Evolutionary conservation across 2,888 invertebrate genomes (phyloP).

Genomic region (Lithophane semibrunnea): DNA sequence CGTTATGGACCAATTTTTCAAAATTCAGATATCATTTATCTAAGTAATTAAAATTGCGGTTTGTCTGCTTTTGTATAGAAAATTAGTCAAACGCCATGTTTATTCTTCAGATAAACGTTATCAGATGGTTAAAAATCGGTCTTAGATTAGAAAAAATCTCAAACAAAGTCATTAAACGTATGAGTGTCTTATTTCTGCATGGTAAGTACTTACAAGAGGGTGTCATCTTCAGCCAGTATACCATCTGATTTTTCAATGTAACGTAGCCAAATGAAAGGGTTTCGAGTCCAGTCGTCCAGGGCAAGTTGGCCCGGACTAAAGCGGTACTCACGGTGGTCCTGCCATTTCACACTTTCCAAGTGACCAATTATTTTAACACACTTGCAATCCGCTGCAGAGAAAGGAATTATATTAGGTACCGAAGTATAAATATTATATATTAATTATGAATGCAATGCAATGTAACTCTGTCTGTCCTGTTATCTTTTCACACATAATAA

Average conservation of each 20-base stretch:
- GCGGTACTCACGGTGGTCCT: constrained; percentile 70
- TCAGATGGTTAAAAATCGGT: not conserved
- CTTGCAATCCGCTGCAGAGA: constrained; percentile 72
- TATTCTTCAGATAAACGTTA: not conserved
- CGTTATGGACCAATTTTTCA: not conserved
- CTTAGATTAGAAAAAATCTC: no score
- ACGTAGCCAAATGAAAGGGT: constrained; percentile 81
- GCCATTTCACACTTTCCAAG: constrained; percentile 79
- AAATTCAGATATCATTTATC: not conserved
- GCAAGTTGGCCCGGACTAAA: constrained; percentile 74
- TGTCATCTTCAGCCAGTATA: constrained; percentile 77
- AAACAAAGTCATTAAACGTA: not conserved
- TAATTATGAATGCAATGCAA: not conserved
- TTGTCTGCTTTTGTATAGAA: not conserved
- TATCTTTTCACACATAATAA: no score
- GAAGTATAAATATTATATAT: not conserved
- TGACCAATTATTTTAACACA: constrained; percentile 79
- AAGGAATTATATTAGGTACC: not conserved
- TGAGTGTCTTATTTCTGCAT: not conserved
- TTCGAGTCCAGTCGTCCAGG: constrained; percentile 78
- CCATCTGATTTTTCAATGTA: constrained; percentile 81
- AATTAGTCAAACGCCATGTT: not conserved
- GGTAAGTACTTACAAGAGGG: constrained; percentile 76
- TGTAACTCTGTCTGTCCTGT: not conserved
- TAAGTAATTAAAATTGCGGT: not conserved